phyloP scores from a whole-genome alignment of 2,113 vertebrate species.

The Chionodraco myersi region DNA sequence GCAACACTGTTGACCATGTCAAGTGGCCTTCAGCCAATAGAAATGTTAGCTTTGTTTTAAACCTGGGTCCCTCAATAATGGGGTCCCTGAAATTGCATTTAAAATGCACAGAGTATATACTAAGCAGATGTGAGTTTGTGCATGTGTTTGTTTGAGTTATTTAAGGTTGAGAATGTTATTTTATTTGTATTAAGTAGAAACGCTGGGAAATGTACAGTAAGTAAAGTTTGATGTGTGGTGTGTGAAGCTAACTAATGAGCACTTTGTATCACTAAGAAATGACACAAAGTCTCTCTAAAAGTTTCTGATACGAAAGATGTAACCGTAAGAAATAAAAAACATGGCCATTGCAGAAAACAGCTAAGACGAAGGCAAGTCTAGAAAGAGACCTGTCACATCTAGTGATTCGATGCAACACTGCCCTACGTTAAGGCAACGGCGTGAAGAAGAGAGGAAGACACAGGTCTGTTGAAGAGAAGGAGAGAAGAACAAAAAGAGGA shows the following conservation, averaged over 20 bases:
- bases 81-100: neutral
- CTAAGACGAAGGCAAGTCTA: constrained; percentile 54
- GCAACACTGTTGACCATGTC: neutral
- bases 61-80: neutral
- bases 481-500: constrained; percentile 57
- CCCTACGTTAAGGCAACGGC: constrained; percentile 72
- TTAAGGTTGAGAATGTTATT: neutral
- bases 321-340: constrained; percentile 31
- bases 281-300: constrained; percentile 18
- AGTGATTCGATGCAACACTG: constrained; percentile 66
- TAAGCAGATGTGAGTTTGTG: neutral
- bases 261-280: constrained; percentile 30
- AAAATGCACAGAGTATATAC: neutral
- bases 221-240: neutral
- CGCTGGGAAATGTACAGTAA: neutral
- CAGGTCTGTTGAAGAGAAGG: constrained; percentile 71
- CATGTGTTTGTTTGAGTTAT: neutral
- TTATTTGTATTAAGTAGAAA: neutral
- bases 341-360: constrained; percentile 47
- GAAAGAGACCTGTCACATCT: constrained; percentile 52
- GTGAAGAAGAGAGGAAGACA: constrained; percentile 69
- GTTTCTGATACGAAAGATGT: constrained; percentile 20
- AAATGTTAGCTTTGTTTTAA: neutral
- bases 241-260: constrained; percentile 13
- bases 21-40: neutral